Conservation (phyloP, 2,113 vertebrate genomes). For the Oreochromis niloticus region DNA sequence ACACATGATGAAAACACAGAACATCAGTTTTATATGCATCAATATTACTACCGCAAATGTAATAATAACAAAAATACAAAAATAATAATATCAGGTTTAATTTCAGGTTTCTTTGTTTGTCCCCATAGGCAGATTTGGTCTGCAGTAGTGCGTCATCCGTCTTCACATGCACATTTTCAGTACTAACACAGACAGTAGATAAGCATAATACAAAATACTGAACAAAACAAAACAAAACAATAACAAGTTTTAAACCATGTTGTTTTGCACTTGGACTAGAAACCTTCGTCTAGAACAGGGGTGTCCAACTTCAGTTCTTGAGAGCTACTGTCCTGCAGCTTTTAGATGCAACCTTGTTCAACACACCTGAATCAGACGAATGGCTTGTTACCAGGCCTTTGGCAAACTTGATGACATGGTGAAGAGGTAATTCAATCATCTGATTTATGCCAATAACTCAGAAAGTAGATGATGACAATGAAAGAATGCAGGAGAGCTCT, state of each 20-base stretch:
- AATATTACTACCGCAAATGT: not conserved
- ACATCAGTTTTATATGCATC: not conserved
- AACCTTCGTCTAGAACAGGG: not conserved
- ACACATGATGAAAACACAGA: not conserved
- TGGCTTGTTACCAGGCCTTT: not conserved
- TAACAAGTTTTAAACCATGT: not conserved
- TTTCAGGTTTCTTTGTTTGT: not conserved
- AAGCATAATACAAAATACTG: not conserved
- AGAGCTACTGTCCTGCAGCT: not conserved
- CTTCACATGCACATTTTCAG: not conserved
- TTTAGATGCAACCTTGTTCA: not conserved
- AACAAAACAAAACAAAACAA: not conserved
- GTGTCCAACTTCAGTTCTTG: not conserved
- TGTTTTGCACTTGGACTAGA: not conserved
- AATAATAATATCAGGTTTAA: not conserved
- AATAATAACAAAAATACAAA: no score
- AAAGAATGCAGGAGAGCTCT: not conserved
- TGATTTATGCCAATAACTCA: conserved; percentile 14
- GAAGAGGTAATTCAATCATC: not conserved
- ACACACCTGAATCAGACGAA: not conserved
- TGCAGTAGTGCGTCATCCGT: not conserved
- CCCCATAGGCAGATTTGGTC: not conserved
- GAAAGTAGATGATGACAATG: not conserved
- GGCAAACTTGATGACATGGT: not conserved
- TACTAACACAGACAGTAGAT: not conserved